Conservation (phyloP, 2,888 invertebrate species). For the Hyposoter didymator region DNA sequence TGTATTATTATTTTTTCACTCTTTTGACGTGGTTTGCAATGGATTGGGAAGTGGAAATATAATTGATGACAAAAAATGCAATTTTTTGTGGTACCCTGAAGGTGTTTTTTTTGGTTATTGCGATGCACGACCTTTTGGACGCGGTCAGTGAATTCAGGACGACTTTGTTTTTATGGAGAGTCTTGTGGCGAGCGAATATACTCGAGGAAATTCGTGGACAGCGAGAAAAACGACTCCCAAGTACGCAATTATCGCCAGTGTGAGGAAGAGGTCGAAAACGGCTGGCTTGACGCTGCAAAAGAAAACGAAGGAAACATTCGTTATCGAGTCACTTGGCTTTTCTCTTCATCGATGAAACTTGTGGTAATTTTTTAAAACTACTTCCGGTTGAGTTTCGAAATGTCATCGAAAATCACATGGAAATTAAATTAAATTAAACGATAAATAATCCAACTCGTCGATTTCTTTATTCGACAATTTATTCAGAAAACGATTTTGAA, state of each 20-base stretch:
- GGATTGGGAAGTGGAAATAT: not conserved
- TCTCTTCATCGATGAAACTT: not conserved
- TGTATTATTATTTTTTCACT: not conserved
- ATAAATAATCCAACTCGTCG: not conserved
- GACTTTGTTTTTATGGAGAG: slow-evolving; percentile 79
- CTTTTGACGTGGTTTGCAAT: not conserved
- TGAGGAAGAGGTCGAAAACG: slow-evolving; percentile 97
- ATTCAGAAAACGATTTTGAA: not conserved
- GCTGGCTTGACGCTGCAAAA: slow-evolving; percentile 97
- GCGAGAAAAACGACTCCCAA: slow-evolving; percentile 93
- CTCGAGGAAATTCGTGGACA: slow-evolving; percentile 89
- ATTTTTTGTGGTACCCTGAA: slow-evolving; percentile 8
- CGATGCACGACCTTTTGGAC: not conserved
- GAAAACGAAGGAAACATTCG: slow-evolving; percentile 71
- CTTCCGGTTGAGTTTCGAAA: not conserved
- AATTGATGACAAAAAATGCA: not conserved
- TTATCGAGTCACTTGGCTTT: not conserved
- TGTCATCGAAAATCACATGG: not conserved
- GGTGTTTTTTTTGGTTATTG: not conserved
- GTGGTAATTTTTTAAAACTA: too few relatives aligned
- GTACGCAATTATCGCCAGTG: slow-evolving; percentile 93
- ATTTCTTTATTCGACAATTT: not conserved
- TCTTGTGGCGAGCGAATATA: slow-evolving; percentile 87
- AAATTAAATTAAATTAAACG: not conserved
- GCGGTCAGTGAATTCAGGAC: slow-evolving; percentile 72